Percentiles rank a stretch among this genome's conserved stretches.
These are phyloP conservation scores for Helicolenus hilgendorfi DNA, from an alignment of 2,797 vertebrate genomes.

Conservation along the genomic window DNA sequence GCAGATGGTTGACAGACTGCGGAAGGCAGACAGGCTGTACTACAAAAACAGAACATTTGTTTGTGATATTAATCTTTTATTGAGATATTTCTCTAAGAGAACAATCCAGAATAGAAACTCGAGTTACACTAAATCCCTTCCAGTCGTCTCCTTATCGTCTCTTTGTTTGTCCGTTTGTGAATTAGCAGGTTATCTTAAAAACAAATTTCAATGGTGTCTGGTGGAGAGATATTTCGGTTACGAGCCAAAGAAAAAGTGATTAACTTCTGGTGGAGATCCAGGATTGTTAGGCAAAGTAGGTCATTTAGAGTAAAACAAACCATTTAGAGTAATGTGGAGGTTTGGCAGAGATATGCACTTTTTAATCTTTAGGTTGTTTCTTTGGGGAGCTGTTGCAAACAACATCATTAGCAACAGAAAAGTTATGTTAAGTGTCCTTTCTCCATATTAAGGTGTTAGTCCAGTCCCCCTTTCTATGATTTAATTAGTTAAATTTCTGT, in stretches of 20 bases:
- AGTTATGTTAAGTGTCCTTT: too few relatives aligned
- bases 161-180: neutral
- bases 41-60: neutral
- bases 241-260: slow-evolving; percentile 19
- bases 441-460: neutral
- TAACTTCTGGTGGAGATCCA: slow-evolving; percentile 25
- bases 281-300: slow-evolving; percentile 14
- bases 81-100: neutral
- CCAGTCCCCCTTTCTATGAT: neutral
- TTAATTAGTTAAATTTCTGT: too few relatives aligned
- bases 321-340: neutral
- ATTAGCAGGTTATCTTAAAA: slow-evolving; percentile 1
- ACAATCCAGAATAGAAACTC: neutral
- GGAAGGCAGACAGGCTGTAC: neutral
- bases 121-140: neutral
- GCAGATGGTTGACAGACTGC: slow-evolving; percentile 4
- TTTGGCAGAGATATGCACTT: neutral
- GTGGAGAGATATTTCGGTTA: neutral
- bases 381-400: neutral
- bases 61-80: slow-evolving; percentile 2
- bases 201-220: neutral
- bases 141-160: neutral
- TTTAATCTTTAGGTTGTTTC: neutral
- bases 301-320: slow-evolving; percentile 14
- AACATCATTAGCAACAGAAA: slow-evolving; percentile 24